phyloP scores from a whole-genome alignment of 2,797 vertebrate species.

The Rhynchonycteris naso region DNA sequence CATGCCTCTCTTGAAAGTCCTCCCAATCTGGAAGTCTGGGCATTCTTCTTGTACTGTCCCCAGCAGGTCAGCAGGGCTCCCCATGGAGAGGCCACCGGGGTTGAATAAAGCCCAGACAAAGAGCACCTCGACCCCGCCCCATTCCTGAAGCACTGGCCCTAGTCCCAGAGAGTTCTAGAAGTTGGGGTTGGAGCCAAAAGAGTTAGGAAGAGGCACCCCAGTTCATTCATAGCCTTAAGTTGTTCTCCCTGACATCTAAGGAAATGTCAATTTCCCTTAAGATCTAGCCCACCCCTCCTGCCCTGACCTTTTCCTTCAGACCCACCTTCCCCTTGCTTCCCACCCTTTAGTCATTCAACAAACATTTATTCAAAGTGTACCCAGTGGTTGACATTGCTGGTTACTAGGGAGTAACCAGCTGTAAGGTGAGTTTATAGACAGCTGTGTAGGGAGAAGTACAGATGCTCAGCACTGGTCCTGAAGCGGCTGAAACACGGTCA shows the following conservation, averaged over 20 bases:
- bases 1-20: not conserved
- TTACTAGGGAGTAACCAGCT: not conserved
- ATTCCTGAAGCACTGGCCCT: not conserved
- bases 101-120: not conserved
- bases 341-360: not conserved
- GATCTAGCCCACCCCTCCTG: not conserved
- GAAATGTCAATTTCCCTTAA: not conserved
- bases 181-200: not conserved
- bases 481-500: rapidly evolving
- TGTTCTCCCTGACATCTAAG: not conserved
- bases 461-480: rapidly evolving
- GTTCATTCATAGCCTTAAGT: not conserved
- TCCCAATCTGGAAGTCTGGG: not conserved
- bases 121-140: not conserved
- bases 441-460: not conserved
- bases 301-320: not conserved
- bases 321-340: not conserved
- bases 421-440: too few relatives aligned
- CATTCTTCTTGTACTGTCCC: not conserved
- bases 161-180: not conserved
- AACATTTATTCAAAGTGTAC: not conserved
- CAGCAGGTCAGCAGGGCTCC: not conserved
- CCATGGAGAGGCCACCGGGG: not conserved
- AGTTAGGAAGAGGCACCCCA: not conserved
- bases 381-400: not conserved